These are phyloP conservation scores for Seriola aureovittata DNA, from an alignment of 2,113 vertebrate genomes.

Conservation along the genomic window DNA sequence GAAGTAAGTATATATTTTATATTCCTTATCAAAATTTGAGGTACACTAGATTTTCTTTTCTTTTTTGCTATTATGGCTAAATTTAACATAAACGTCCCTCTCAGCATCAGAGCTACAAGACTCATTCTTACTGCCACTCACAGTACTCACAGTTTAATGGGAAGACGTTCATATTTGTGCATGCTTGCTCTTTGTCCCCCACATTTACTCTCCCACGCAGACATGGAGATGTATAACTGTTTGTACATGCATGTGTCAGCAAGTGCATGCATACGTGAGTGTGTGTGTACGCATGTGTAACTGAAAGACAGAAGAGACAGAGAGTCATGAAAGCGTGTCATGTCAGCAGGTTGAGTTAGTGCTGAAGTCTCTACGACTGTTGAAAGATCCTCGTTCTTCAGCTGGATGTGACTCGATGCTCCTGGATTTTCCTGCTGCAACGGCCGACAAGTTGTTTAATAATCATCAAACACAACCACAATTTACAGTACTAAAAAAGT, in stretches of 20 bases:
- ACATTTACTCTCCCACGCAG: background rate
- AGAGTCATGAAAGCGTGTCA: background rate
- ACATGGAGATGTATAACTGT: background rate
- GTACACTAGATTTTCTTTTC: background rate
- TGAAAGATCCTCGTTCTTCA: constrained; percentile 41
- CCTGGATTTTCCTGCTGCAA: constrained; percentile 7
- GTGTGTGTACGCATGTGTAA: background rate
- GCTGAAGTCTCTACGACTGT: constrained; percentile 5
- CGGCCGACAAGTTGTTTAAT: background rate
- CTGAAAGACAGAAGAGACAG: background rate
- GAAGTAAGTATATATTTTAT: background rate
- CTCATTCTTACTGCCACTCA: background rate
- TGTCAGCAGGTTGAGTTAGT: constrained; percentile 22
- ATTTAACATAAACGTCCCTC: background rate
- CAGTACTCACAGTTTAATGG: background rate
- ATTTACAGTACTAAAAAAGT: background rate
- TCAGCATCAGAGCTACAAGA: background rate
- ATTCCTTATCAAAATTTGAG: background rate
- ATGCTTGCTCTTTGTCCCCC: background rate
- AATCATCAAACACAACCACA: background rate
- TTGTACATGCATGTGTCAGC: background rate
- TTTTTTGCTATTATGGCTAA: background rate
- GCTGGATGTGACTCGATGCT: constrained; percentile 23
- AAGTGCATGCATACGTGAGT: background rate
- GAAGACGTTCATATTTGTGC: background rate